A percentile compares a stretch with the other conserved stretches of the same genome.
phyloP scores from a whole-genome alignment of 2,113 vertebrate species.

The Scatophagus argus region DNA sequence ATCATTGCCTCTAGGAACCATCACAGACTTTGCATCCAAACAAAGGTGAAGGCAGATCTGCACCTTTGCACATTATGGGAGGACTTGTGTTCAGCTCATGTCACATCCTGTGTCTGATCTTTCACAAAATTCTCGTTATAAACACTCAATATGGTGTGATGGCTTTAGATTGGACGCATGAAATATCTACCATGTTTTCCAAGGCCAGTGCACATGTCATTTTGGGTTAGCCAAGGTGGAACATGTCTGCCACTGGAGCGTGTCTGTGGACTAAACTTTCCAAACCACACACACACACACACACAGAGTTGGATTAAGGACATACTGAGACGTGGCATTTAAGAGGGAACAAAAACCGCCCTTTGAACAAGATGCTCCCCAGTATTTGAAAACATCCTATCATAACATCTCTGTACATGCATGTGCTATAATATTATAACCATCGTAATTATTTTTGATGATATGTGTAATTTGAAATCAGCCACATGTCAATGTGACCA shows the following conservation, averaged over 20 bases:
- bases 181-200: conserved; percentile 63
- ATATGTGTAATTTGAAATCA: conserved; percentile 34
- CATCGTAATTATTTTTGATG: conserved; percentile 29
- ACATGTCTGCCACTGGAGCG: conserved; percentile 54
- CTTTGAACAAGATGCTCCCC: conserved; percentile 33
- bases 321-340: conserved; percentile 68
- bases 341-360: conserved; percentile 21
- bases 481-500: conserved; percentile 10
- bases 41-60: background rate
- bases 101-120: background rate
- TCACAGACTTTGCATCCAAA: background rate
- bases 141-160: conserved; percentile 17
- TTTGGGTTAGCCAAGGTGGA: conserved; percentile 70
- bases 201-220: conserved; percentile 41
- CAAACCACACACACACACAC: conserved; percentile 46
- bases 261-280: conserved; percentile 54
- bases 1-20: background rate
- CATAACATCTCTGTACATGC: background rate
- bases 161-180: conserved; percentile 34
- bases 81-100: background rate
- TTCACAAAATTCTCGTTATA: background rate
- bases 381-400: conserved; percentile 31
- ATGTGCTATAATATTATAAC: conserved; percentile 7
- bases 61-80: background rate
- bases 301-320: conserved; percentile 27